These are phyloP conservation scores for Cyclophora punctaria DNA, from an alignment of 2,888 invertebrate genomes.

Conservation along the genomic window DNA sequence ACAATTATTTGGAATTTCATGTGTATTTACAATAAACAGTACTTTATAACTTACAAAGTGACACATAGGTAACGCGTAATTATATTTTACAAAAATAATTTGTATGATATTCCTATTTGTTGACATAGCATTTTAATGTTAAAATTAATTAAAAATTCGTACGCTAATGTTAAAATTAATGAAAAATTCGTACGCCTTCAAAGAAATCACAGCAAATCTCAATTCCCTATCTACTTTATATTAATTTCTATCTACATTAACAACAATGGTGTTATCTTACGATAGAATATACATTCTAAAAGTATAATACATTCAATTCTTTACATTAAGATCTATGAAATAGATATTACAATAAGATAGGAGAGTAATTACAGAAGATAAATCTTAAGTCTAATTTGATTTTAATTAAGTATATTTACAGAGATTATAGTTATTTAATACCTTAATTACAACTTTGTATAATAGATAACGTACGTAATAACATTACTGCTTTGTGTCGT, in stretches of 20 bases:
- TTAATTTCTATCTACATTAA: conserved; percentile 32
- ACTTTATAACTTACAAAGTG: not conserved
- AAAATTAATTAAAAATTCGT: conserved; percentile 19
- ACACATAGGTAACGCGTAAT: not conserved
- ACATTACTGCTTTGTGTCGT: no score
- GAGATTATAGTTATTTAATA: no score
- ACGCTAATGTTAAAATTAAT: conserved; percentile 16
- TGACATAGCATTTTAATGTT: conserved; percentile 7
- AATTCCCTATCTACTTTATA: conserved; percentile 44
- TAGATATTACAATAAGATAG: not conserved
- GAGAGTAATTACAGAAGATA: not conserved
- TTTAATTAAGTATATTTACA: no score
- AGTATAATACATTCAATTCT: no score
- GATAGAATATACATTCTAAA: no score
- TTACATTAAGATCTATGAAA: conserved; percentile 17
- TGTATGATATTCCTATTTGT: not conserved
- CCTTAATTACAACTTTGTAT: no score
- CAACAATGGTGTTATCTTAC: conserved; percentile 42
- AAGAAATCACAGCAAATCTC: conserved; percentile 59
- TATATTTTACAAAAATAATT: not conserved
- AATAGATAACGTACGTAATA: no score
- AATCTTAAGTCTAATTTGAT: not conserved
- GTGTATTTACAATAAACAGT: not conserved
- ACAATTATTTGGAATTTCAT: not conserved
- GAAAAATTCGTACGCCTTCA: conserved; percentile 23